These are phyloP conservation scores for Stictocephala bisonia DNA, from an alignment of 2,888 invertebrate species.

Conservation along the genomic window DNA sequence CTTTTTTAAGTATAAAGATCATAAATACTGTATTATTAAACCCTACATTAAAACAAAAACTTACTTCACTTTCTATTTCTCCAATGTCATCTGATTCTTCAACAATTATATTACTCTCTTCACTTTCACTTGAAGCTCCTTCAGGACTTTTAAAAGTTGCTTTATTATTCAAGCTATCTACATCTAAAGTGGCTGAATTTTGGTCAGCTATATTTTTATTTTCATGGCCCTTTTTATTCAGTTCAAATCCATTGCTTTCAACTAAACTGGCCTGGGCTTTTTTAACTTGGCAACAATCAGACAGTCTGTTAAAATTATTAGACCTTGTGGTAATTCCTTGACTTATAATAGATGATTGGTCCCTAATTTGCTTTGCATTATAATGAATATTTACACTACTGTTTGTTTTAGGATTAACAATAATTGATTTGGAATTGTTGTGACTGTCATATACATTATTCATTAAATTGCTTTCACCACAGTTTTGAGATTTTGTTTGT, in stretches of 20 bases:
- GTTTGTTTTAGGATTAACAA: too few relatives aligned
- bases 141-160: slow-evolving; percentile 27
- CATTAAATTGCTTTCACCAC: not conserved
- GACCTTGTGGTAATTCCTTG: too few relatives aligned
- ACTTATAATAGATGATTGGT: too few relatives aligned
- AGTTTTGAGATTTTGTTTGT: slow-evolving; percentile 8
- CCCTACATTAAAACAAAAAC: too few relatives aligned
- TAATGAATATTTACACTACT: too few relatives aligned
- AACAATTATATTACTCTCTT: slow-evolving; percentile 54
- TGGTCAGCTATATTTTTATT: too few relatives aligned
- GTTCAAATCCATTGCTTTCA: too few relatives aligned
- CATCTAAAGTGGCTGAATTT: too few relatives aligned
- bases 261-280: not conserved
- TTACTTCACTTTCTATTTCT: slow-evolving; percentile 53
- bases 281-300: slow-evolving; percentile 6
- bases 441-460: not conserved
- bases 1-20: too few relatives aligned
- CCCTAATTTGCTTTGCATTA: too few relatives aligned
- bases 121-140: slow-evolving; percentile 44
- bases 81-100: slow-evolving; percentile 53
- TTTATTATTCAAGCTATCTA: too few relatives aligned
- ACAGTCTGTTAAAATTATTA: slow-evolving; percentile 6
- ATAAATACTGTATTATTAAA: too few relatives aligned
- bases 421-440: not conserved
- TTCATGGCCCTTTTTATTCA: not conserved